These are phyloP conservation scores for Melozone crissalis DNA, from an alignment of 2,113 vertebrate genomes.

Conservation along the genomic window DNA sequence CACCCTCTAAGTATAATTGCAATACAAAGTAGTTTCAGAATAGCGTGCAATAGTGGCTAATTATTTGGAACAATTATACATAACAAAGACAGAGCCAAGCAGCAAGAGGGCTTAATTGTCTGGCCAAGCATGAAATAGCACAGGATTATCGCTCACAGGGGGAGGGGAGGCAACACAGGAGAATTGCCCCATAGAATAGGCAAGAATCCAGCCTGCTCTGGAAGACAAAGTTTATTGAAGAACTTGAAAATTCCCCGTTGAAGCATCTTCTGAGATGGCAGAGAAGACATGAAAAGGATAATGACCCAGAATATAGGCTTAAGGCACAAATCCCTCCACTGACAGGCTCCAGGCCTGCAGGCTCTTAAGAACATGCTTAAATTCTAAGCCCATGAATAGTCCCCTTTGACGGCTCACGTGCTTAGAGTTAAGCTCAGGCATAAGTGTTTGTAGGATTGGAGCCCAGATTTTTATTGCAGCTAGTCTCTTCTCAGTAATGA, in stretches of 20 bases:
- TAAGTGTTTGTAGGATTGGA: slow-evolving; percentile 57
- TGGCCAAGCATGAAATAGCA: slow-evolving; percentile 71
- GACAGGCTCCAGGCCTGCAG: slow-evolving; percentile 37
- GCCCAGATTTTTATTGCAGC: slow-evolving; percentile 59
- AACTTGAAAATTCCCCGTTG: slow-evolving; percentile 57
- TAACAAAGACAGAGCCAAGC: slow-evolving; percentile 67
- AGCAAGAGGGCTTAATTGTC: slow-evolving; percentile 69
- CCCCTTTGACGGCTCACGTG: slow-evolving; percentile 58
- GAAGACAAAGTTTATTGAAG: slow-evolving; percentile 62
- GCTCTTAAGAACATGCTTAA: slow-evolving; percentile 59
- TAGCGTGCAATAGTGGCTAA: slow-evolving; percentile 63
- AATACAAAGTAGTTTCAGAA: slow-evolving; percentile 63
- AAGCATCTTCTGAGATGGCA: slow-evolving; percentile 59
- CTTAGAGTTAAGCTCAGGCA: slow-evolving; percentile 53
- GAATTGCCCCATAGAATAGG: slow-evolving; percentile 64
- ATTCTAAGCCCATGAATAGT: slow-evolving; percentile 66
- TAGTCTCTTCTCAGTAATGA: neutral
- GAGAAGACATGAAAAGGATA: slow-evolving; percentile 60
- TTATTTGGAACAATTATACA: slow-evolving; percentile 71
- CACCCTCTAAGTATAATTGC: slow-evolving; percentile 61
- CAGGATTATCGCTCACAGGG: slow-evolving; percentile 66
- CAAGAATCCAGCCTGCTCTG: slow-evolving; percentile 52
- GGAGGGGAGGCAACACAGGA: slow-evolving; percentile 39
- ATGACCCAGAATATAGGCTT: slow-evolving; percentile 64
- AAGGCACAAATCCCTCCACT: slow-evolving; percentile 42